Base-by-base conservation (phyloP, 1,140 invertebrate genomes). In the Acromyrmex heyeri region DNA sequence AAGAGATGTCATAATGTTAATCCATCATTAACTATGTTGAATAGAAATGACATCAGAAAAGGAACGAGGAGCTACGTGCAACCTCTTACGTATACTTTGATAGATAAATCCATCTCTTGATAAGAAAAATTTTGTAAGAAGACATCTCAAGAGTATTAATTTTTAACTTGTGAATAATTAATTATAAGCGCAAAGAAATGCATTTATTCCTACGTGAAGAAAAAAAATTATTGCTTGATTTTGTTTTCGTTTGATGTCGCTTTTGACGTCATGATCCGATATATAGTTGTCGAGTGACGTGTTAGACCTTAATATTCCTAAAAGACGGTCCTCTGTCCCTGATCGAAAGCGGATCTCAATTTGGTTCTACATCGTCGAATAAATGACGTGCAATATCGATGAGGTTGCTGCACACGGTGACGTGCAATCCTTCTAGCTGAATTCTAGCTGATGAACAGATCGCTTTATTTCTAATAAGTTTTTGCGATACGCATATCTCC, bases 371-470 rank as follows among this genome's bases (percentile, higher is more conserved):
- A 73, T 48, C 53, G 18, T 3, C n/a, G 6, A 30, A 14, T 82
- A 61, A 82, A 59, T 73, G 55, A 73, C 67, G 38, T 48, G 53
- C 55, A 21, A 21, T 79, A 57, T 73, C 64, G 67, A 27, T 12
- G 48, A 61, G 16, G 1, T 34, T 24, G 78, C 27, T 24, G 38
- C 67, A 21, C 7, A 61, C 14, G 8, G 0, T 55, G 62, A 44
- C 18, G 24, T 73, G 18, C 53, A 21, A n/a, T 16, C 69, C 24
- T 73, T 82, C 72, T 44, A 44, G 38, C 38, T 44, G 38, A 44
- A 82, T 61, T 82, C 38, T 48, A 59, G 27, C 12, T 30, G 38
- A 69, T 69, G 44, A 59, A 24, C 67, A 82, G 78, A 70, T 79
- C n/a, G 27, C 12, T 61, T 59, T 38, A 21, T 73, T 61, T 55